Percentiles rank a stretch among this genome's conserved stretches.
phyloP scores from a whole-genome alignment of 2,888 invertebrate species.

The Kuschelorhynchus macadamiae region DNA sequence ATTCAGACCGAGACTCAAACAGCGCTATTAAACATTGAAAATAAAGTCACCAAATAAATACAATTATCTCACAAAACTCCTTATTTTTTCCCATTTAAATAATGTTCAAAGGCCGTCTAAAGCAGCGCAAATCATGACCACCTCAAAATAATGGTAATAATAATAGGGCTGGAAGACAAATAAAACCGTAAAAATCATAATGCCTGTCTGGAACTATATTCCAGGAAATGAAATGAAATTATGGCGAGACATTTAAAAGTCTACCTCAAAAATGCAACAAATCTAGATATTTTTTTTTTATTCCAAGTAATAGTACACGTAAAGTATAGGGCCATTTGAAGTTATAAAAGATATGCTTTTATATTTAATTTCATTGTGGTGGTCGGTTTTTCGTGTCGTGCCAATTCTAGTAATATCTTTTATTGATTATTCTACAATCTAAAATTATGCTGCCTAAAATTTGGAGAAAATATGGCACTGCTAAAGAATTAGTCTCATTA shows the following conservation, averaged over 20 bases:
- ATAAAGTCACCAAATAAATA: too few species aligned
- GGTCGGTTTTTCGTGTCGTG: not conserved
- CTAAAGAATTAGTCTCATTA: too few species aligned
- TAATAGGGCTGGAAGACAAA: not conserved
- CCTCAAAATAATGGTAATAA: not conserved
- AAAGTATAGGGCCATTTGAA: conserved; percentile 4
- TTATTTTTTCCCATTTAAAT: too few species aligned
- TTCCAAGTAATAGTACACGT: conserved; percentile 1
- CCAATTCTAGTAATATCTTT: not conserved
- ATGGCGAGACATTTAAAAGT: not conserved
- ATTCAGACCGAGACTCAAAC: too few species aligned
- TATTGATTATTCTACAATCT: not conserved
- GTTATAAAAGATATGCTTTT: conserved; percentile 3
- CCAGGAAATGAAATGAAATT: not conserved
- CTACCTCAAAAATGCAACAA: conserved; percentile 1
- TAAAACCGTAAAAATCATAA: not conserved
- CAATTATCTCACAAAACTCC: too few species aligned
- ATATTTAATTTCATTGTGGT: not conserved
- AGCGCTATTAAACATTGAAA: too few species aligned
- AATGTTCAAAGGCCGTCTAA: not conserved
- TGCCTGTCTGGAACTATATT: not conserved
- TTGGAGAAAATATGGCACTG: too few species aligned
- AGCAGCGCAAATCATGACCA: not conserved
- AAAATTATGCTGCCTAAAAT: too few species aligned
- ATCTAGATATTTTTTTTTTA: conserved; percentile 2